A percentile compares a stretch with the other conserved stretches of the same genome.
Evolutionary conservation across 2,113 vertebrate species (phyloP).

Genomic region (Passer domesticus): DNA sequence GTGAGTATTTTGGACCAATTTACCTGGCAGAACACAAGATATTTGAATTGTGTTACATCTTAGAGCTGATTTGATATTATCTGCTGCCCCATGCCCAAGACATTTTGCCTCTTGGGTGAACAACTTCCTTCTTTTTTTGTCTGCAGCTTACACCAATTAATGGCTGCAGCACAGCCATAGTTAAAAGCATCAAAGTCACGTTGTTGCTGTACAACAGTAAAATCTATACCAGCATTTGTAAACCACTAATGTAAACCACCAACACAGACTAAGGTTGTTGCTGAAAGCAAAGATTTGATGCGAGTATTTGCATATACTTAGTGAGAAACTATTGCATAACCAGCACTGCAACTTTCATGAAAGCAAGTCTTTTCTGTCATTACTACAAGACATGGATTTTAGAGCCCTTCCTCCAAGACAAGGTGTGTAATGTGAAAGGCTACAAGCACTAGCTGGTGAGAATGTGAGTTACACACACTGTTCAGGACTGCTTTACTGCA

Average conservation of each 20-base stretch:
- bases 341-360: background rate
- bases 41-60: background rate
- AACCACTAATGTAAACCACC: background rate
- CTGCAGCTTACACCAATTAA: background rate
- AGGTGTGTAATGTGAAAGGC: background rate
- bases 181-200: background rate
- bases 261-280: background rate
- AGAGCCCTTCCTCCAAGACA: background rate
- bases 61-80: background rate
- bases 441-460: background rate
- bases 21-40: background rate
- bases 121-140: background rate
- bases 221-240: background rate
- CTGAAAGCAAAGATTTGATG: background rate
- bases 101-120: background rate
- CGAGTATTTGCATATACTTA: background rate
- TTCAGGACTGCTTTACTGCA: background rate
- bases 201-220: background rate
- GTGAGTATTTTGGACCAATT: background rate
- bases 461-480: background rate
- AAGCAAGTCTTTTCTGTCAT: background rate
- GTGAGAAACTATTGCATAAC: background rate
- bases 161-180: background rate
- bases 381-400: background rate
- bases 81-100: background rate